Percentiles rank a stretch among this genome's conserved stretches.
These are phyloP conservation scores for Leucophenga montana DNA, from an alignment of 2,888 invertebrate genomes.

Conservation along the genomic window DNA sequence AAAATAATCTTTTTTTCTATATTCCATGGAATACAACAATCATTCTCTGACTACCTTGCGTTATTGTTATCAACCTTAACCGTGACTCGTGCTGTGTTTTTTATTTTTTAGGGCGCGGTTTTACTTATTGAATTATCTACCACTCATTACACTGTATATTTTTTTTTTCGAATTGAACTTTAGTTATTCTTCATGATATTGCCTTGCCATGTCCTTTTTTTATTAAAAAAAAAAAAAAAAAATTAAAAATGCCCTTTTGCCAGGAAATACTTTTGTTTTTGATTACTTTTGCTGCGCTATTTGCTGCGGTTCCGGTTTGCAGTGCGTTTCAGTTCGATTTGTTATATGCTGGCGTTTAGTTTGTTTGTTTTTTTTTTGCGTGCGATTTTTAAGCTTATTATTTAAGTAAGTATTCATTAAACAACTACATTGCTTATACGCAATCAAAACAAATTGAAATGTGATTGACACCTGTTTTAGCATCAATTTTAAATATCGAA, in stretches of 20 bases:
- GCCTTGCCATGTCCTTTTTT: not conserved
- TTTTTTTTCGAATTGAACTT: conserved; percentile 58
- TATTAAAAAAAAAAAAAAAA: conserved; percentile 23
- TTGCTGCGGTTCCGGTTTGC: conserved; percentile 8
- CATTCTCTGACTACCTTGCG: not conserved
- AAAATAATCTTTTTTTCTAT: not conserved
- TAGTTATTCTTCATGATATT: conserved; percentile 20
- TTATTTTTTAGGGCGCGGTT: conserved; percentile 47
- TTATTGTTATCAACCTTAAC: conserved; percentile 16
- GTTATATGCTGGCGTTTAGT: not conserved
- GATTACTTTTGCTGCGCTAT: too few species aligned
- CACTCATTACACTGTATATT: not conserved
- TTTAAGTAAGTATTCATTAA: too few species aligned
- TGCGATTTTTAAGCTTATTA: not conserved
- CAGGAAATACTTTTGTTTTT: conserved; percentile 38
- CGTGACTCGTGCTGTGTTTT: conserved; percentile 3
- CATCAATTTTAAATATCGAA: too few species aligned
- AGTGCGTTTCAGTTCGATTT: conserved; percentile 5
- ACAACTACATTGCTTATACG: too few species aligned
- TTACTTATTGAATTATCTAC: not conserved
- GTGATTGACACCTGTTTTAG: too few species aligned
- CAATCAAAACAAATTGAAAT: too few species aligned
- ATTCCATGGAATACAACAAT: not conserved
- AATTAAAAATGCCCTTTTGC: conserved; percentile 37
- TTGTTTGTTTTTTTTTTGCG: not conserved